Conservation (phyloP, 2,888 invertebrate genomes). For the Caenorhabditis plicata region DNA sequence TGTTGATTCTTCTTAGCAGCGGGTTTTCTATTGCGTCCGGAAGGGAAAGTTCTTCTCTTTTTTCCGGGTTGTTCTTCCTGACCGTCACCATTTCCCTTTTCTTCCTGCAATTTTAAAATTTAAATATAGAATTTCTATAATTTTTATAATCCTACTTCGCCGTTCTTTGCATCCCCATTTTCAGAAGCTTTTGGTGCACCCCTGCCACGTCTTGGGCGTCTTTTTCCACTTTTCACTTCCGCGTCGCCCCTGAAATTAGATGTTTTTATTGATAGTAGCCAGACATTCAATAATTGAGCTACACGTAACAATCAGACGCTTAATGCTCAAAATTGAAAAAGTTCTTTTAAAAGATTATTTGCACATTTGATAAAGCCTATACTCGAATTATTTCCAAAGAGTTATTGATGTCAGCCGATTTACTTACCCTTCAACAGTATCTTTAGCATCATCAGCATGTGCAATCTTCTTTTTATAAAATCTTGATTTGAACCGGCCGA, state of each 20-base stretch:
- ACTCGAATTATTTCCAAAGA: neutral
- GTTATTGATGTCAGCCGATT: no score
- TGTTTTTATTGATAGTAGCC: no score
- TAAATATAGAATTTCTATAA: neutral
- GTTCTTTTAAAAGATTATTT: no score
- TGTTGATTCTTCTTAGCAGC: conserved; percentile 17
- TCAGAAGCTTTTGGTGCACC: conserved; percentile 13
- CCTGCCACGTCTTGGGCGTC: conserved; percentile 24
- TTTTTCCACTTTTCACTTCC: conserved; percentile 11
- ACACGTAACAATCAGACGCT: no score
- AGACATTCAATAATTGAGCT: no score
- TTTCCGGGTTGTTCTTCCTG: conserved; percentile 2
- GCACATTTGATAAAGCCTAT: no score
- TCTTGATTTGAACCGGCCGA: conserved; percentile 11
- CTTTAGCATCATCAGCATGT: neutral
- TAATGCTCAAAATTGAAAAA: no score
- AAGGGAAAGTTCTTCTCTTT: conserved; percentile 11
- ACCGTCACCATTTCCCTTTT: conserved; percentile 25
- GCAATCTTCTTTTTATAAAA: conserved; percentile 5
- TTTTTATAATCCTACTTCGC: neutral
- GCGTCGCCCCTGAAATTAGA: conserved; percentile 22
- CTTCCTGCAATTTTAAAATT: conserved; percentile 3
- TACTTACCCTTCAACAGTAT: neutral
- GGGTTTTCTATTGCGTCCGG: no score
- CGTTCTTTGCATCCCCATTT: conserved; percentile 2